phyloP scores from a whole-genome alignment of 2,888 invertebrate genomes.

The Tenthredo scrophulariae region DNA sequence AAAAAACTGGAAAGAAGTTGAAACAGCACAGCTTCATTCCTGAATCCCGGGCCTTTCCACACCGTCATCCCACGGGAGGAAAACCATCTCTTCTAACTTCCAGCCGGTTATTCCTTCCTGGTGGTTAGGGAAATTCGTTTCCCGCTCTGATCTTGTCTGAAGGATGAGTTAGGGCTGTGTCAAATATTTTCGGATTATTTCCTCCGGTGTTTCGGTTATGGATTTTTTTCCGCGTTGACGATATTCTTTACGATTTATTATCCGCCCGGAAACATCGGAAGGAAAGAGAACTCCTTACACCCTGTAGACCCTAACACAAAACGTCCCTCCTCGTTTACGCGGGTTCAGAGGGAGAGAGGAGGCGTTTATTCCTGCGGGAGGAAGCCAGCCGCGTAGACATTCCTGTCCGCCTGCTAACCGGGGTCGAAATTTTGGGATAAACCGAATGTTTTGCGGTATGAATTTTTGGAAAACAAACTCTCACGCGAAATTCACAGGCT shows the following conservation, averaged over 20 bases:
- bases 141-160: not conserved
- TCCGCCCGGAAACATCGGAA: not conserved
- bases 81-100: not conserved
- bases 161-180: not conserved
- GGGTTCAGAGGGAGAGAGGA: not conserved
- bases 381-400: not conserved
- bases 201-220: not conserved
- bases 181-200: not conserved
- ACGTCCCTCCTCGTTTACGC: not conserved
- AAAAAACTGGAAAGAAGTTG: not conserved
- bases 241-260: not conserved
- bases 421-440: conserved; percentile 26
- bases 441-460: not conserved
- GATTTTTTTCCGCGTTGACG: not conserved
- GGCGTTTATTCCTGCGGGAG: conserved; percentile 18
- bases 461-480: not conserved
- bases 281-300: too few species aligned
- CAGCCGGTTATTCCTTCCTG: not conserved
- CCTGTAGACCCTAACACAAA: not conserved
- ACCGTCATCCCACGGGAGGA: conserved; percentile 15
- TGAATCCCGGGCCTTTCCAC: not conserved
- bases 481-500: not conserved
- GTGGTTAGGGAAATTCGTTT: conserved; percentile 22
- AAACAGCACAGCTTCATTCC: not conserved
- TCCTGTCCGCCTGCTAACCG: conserved; percentile 42